These are phyloP conservation scores for Chinchilla lanigera DNA, from an alignment of 2,113 vertebrate species.

Conservation along the genomic window DNA sequence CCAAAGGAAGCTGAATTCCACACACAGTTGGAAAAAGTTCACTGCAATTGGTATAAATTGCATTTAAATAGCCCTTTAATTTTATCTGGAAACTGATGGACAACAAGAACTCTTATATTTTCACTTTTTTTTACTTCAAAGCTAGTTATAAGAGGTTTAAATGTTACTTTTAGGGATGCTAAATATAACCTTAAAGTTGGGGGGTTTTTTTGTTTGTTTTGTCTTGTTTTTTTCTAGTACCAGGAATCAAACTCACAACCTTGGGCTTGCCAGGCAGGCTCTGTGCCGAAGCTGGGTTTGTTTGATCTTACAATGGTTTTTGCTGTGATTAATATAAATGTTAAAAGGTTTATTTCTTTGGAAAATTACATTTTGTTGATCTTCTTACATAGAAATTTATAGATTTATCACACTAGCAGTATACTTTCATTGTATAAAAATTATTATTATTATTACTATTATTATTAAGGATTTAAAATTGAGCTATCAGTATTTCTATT, in stretches of 20 bases:
- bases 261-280: no score
- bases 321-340: background rate
- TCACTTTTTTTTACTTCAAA: constrained; percentile 60
- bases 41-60: constrained; percentile 12
- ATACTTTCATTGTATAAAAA: constrained; percentile 24
- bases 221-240: no score
- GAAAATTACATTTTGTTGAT: constrained; percentile 34
- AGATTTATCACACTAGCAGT: background rate
- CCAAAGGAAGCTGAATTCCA: constrained; percentile 25
- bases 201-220: no score
- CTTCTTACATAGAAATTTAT: background rate
- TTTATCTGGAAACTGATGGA: background rate
- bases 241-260: no score
- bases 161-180: background rate
- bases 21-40: background rate
- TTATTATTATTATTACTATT: background rate
- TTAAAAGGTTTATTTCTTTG: background rate
- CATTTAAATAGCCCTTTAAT: background rate
- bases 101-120: background rate
- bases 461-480: background rate
- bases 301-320: background rate
- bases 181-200: constrained; percentile 1
- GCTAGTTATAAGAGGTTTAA: constrained; percentile 14
- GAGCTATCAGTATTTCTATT: background rate
- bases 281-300: background rate